Evolutionary conservation across 2,797 vertebrate genomes (phyloP), one percentile per base, ranked within the genome.

Genomic region (Malurus splendens): DNA sequence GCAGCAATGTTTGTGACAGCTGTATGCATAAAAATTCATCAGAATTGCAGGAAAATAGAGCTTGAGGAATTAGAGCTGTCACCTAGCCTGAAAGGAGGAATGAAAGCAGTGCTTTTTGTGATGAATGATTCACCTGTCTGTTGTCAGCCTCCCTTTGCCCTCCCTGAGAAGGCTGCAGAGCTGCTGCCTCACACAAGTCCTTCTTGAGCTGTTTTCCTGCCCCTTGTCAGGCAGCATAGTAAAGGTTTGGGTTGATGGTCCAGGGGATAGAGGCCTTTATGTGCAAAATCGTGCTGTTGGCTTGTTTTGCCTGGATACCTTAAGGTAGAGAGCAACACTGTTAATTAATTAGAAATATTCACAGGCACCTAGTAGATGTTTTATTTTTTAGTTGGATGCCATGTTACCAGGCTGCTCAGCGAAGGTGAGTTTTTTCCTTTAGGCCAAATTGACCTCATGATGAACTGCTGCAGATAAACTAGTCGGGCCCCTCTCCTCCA

Each of bases 1-100:
- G 24, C 60, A 91, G 51, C 33, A 73, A 62, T 50, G 50, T 55
- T 86, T 83, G 17, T 78, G 80, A 59, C 51, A 93, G 65, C 13
- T 44, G n/a, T 33, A 62, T 18, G 41, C 38, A 64, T 50, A 73
- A 88, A 85, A 70, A 81, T 44, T 84, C 38, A 59, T 11, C n/a
- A 52, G 74, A 83, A 62, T 5, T 3, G 1, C 12, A 4, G 45
- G 42, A 82, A 66, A 75, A 59, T 16, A 38, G 27, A 84, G 25
- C 28, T 76, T 72, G 48, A 87, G 62, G 50, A 81, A 78, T 61
- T 48, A 47, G 39, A 75, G 38, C 44, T 84, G 83, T 88, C 74
- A 66, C 20, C 28, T 39, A n/a, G n/a, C 41, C 41, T 66, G 81
- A 82, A 86, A 79, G 64, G 41, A 88, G 20, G 48, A 62, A 86